phyloP scores from a whole-genome alignment of 2,888 invertebrate species.

The Pseudococcus longispinus region DNA sequence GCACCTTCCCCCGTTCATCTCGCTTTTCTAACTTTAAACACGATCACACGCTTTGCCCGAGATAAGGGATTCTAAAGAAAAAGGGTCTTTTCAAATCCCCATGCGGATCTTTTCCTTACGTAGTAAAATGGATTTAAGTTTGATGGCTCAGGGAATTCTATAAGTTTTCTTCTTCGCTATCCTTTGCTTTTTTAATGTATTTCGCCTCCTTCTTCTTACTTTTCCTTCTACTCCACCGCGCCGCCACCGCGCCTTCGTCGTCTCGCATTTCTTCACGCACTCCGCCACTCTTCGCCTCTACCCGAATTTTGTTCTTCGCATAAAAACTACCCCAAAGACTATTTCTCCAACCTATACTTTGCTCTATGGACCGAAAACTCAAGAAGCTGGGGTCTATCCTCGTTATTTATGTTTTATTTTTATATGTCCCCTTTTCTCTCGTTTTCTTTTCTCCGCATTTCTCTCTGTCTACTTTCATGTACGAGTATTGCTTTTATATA shows the following conservation, averaged over 20 bases:
- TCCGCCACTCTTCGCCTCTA: constrained; percentile 45
- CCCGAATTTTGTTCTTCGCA: constrained; percentile 48
- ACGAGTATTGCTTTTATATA: constrained; percentile 51
- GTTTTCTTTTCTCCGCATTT: constrained; percentile 13
- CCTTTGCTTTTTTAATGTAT: constrained; percentile 53
- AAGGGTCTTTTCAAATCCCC: constrained; percentile 56
- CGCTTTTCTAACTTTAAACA: constrained; percentile 55
- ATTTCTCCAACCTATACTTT: constrained; percentile 56
- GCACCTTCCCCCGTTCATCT: constrained; percentile 48
- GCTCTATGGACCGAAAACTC: constrained; percentile 56
- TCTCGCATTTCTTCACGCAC: constrained; percentile 52
- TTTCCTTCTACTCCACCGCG: neutral
- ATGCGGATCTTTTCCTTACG: constrained; percentile 57
- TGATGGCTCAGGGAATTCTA: constrained; percentile 57
- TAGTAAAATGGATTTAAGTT: constrained; percentile 57
- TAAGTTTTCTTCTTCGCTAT: constrained; percentile 56
- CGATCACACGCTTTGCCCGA: constrained; percentile 56
- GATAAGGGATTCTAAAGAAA: constrained; percentile 56
- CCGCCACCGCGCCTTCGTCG: neutral
- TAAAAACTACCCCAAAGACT: constrained; percentile 56
- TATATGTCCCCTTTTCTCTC: constrained; percentile 37
- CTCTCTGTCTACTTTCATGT: constrained; percentile 45
- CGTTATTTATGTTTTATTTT: constrained; percentile 56
- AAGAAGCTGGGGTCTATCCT: constrained; percentile 56
- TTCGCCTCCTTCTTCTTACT: constrained; percentile 6